Evolutionary conservation across 2,113 vertebrate genomes (phyloP).

Genomic region (Chaetops frenatus): DNA sequence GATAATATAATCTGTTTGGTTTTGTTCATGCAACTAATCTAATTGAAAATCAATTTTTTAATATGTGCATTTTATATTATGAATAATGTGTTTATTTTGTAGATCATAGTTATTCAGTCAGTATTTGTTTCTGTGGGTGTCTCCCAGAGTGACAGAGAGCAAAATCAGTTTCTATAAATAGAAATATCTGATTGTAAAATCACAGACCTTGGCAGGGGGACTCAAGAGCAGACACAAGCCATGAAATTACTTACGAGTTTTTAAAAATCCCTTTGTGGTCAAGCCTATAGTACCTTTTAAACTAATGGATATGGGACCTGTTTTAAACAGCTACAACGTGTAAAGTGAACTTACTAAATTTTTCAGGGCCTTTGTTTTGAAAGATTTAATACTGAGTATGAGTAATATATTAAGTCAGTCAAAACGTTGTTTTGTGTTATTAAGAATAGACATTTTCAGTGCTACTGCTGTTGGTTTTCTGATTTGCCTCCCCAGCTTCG

Average conservation of each 20-base stretch:
- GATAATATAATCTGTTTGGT: neutral
- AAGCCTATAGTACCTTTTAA: neutral
- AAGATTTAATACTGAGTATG: neutral
- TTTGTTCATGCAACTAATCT: neutral
- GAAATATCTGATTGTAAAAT: conserved; percentile 32
- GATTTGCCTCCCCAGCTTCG: neutral
- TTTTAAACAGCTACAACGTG: neutral
- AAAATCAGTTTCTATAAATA: neutral
- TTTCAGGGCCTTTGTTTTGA: neutral
- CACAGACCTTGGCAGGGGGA: neutral
- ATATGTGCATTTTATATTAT: neutral
- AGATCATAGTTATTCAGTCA: neutral
- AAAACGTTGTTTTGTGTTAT: neutral
- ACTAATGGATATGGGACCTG: neutral
- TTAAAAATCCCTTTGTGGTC: neutral
- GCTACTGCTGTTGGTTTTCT: neutral
- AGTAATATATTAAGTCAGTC: neutral
- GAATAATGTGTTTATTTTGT: neutral
- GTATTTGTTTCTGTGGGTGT: neutral
- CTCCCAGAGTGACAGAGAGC: neutral
- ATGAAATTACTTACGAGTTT: neutral
- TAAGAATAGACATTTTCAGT: neutral
- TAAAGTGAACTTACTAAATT: neutral
- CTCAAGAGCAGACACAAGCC: neutral
- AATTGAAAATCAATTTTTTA: neutral